A percentile compares a stretch with the other conserved stretches of the same genome.
Conservation (phyloP, 2,888 invertebrate genomes). For the Drosophila anomalata region DNA sequence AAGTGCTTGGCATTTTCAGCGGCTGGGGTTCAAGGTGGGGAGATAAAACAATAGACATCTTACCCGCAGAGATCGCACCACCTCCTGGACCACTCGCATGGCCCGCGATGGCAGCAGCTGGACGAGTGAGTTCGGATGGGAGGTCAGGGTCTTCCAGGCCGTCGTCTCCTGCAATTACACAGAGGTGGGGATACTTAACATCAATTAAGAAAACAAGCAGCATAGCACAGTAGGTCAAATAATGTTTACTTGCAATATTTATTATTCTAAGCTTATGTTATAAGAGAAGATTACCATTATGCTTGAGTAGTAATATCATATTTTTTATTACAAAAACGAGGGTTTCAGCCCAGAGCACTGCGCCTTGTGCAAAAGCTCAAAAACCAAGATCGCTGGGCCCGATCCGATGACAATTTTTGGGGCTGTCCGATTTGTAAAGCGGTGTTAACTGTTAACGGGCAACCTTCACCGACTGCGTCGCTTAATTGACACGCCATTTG, state of each 20-base stretch:
- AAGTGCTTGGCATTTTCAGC: conserved; percentile 33
- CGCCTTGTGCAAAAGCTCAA: conserved; percentile 55
- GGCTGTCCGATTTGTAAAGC: conserved; percentile 51
- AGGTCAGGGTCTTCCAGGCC: conserved; percentile 84
- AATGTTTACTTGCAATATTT: background rate
- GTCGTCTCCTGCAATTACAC: conserved; percentile 81
- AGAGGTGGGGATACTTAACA: conserved; percentile 23
- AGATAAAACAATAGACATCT: conserved; percentile 51
- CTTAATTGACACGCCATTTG: conserved; percentile 77
- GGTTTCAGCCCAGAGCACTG: background rate
- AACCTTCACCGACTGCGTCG: conserved; percentile 62
- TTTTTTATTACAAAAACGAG: background rate
- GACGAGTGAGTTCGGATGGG: conserved; percentile 83
- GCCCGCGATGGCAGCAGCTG: conserved; percentile 83
- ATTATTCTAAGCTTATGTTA: background rate
- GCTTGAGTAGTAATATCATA: no score
- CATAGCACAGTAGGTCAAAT: conserved; percentile 6
- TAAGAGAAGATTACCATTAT: background rate
- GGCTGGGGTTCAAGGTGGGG: conserved; percentile 47
- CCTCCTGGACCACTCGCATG: conserved; percentile 84
- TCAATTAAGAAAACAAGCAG: conserved; percentile 55
- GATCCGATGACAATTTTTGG: conserved; percentile 55
- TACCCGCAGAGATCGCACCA: conserved; percentile 83
- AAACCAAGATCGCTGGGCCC: conserved; percentile 57
- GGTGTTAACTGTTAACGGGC: conserved; percentile 68